These are phyloP conservation scores for Aplochiton taeniatus DNA, from an alignment of 2,797 vertebrate species.

Conservation along the genomic window DNA sequence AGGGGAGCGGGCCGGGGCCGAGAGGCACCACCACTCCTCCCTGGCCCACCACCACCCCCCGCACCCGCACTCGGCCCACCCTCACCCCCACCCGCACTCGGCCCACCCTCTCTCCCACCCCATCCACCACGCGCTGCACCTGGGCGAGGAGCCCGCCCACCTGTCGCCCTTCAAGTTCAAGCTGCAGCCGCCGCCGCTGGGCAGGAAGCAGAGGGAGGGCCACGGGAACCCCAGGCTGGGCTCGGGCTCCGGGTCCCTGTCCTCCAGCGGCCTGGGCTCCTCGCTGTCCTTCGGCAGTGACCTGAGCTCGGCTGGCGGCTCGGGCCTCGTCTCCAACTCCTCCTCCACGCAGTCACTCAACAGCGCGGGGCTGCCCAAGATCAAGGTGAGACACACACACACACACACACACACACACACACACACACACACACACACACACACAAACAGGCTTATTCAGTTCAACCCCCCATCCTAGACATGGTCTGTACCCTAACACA, in stretches of 20 bases:
- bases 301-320: slow-evolving; percentile 72
- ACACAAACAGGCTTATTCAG: too few relatives aligned
- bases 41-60: slow-evolving; percentile 56
- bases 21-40: slow-evolving; percentile 64
- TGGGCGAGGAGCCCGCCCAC: slow-evolving; percentile 73
- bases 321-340: slow-evolving; percentile 73
- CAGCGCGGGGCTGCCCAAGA: slow-evolving; percentile 81
- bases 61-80: slow-evolving; percentile 64
- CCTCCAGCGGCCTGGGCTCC: slow-evolving; percentile 75
- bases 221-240: slow-evolving; percentile 66
- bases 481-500: slow-evolving; percentile 57
- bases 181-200: slow-evolving; percentile 87
- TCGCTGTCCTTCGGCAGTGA: slow-evolving; percentile 72
- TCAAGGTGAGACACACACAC: slow-evolving; percentile 74
- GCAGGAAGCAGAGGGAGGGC: slow-evolving; percentile 79
- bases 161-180: slow-evolving; percentile 89
- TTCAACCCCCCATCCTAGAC: slow-evolving; percentile 41
- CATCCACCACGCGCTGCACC: slow-evolving; percentile 71
- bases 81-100: slow-evolving; percentile 58
- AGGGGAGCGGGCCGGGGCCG: slow-evolving; percentile 41
- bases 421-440: too few relatives aligned
- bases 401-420: too few relatives aligned
- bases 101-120: slow-evolving; percentile 67
- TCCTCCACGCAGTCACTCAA: slow-evolving; percentile 75
- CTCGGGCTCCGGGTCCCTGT: slow-evolving; percentile 69